Evolutionary conservation across 2,113 vertebrate species (phyloP).

Genomic region (Rhipidura dahli): DNA sequence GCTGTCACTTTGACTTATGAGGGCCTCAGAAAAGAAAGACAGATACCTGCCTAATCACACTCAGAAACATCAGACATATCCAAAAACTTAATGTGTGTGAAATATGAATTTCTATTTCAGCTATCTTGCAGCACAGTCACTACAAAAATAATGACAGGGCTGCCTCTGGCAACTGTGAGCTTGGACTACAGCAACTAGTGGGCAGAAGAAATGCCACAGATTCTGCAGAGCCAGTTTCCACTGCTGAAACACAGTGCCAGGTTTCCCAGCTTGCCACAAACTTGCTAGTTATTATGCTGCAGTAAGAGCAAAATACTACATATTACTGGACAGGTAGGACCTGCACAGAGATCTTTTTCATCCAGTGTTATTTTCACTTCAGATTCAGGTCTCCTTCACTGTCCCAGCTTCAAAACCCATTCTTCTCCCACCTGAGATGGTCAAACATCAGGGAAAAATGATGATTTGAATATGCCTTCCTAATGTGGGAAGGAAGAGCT

Average conservation of each 20-base stretch:
- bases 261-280: neutral
- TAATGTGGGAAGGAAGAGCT: neutral
- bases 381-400: neutral
- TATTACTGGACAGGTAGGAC: neutral
- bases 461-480: neutral
- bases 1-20: neutral
- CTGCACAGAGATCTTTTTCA: neutral
- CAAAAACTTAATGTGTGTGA: neutral
- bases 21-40: neutral
- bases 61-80: neutral
- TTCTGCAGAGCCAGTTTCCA: neutral
- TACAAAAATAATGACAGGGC: neutral
- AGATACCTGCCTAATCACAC: neutral
- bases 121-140: neutral
- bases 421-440: neutral
- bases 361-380: neutral
- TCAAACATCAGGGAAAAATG: neutral
- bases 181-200: neutral
- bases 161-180: neutral
- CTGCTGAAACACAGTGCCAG: neutral
- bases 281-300: neutral
- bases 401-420: neutral
- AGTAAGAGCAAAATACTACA: neutral
- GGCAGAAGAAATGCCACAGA: neutral
- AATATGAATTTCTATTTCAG: neutral